These are phyloP conservation scores for Gymnocephalus cernua DNA, from an alignment of 2,113 vertebrate genomes.

Conservation along the genomic window DNA sequence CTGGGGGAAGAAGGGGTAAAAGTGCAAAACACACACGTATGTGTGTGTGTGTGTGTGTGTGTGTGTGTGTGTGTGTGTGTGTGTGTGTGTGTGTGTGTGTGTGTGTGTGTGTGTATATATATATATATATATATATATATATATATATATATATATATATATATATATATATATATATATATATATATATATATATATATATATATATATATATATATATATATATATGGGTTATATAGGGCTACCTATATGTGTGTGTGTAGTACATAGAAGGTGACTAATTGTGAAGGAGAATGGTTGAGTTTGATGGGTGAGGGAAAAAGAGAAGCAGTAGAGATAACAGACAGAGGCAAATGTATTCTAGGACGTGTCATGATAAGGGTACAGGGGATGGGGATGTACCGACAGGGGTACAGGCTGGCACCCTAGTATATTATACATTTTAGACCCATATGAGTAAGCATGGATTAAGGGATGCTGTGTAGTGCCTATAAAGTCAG, in stretches of 20 bases:
- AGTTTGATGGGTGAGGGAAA: neutral
- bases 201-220: too few species aligned
- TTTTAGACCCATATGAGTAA: neutral
- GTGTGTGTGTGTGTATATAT: too few species aligned
- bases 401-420: neutral
- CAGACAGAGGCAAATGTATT: slow-evolving; percentile 6
- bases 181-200: too few species aligned
- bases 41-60: neutral
- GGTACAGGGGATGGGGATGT: neutral
- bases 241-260: neutral
- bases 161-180: too few species aligned
- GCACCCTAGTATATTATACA: neutral
- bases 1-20: slow-evolving; percentile 18
- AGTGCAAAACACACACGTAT: slow-evolving; percentile 53
- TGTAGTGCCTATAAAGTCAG: neutral
- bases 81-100: too few species aligned
- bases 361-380: slow-evolving; percentile 21
- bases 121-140: too few species aligned
- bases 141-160: too few species aligned
- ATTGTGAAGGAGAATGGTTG: neutral
- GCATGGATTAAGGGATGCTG: neutral
- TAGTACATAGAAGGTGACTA: slow-evolving; percentile 31
- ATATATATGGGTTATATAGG: slow-evolving; percentile 16
- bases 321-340: slow-evolving; percentile 1
- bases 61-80: too few species aligned